These are phyloP conservation scores for Neria commutata DNA, from an alignment of 2,888 invertebrate species.

Conservation along the genomic window DNA sequence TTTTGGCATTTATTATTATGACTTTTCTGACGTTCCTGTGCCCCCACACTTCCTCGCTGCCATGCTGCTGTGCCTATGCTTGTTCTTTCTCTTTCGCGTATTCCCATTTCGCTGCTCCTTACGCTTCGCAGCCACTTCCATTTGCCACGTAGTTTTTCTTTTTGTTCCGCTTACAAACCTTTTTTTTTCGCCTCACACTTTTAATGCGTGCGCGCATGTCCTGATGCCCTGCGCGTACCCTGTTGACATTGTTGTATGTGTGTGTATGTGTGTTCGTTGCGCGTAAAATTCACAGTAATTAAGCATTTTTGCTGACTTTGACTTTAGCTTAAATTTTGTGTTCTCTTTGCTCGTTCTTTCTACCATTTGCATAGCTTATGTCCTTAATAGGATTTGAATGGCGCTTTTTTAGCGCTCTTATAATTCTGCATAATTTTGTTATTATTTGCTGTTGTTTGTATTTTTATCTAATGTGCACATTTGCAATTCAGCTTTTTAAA, in stretches of 20 bases:
- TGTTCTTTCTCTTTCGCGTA: too few relatives aligned
- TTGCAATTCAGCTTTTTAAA: too few relatives aligned
- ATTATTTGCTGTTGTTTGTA: neutral
- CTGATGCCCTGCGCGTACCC: neutral
- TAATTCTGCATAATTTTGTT: neutral
- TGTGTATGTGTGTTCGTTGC: neutral
- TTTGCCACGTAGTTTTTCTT: neutral
- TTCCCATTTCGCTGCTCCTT: neutral
- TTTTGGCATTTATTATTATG: too few relatives aligned
- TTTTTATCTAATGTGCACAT: too few relatives aligned
- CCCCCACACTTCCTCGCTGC: too few relatives aligned
- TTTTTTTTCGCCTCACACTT: neutral
- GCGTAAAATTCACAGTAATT: neutral
- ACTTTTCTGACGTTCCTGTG: too few relatives aligned
- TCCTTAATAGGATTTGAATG: slow-evolving; percentile 20
- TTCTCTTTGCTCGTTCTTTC: too few relatives aligned
- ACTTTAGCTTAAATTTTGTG: too few relatives aligned
- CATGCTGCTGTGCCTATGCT: too few relatives aligned
- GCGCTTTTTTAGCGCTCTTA: slow-evolving; percentile 13
- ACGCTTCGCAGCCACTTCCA: neutral
- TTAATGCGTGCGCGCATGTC: too few relatives aligned
- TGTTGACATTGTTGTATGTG: neutral
- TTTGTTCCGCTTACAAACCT: neutral
- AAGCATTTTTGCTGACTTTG: neutral
- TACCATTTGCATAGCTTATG: slow-evolving; percentile 12